Conservation (phyloP, 2,888 invertebrate species). For the Nephrotoma flavescens region DNA sequence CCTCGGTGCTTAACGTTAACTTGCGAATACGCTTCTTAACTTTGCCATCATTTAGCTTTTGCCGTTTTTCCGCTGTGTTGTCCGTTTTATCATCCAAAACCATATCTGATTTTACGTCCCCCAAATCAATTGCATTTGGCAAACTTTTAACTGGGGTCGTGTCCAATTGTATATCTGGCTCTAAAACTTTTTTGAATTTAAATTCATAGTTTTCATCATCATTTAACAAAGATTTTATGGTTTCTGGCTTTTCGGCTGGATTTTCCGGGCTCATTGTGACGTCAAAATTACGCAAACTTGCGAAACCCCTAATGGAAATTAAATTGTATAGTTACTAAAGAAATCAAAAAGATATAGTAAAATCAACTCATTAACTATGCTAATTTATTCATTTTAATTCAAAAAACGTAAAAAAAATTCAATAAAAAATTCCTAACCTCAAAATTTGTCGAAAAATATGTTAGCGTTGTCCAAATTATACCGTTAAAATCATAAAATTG, state of each 20-base stretch:
- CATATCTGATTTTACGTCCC: not conserved
- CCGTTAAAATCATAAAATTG: not conserved
- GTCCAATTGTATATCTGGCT: not conserved
- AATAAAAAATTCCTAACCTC: not conserved
- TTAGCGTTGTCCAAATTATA: not conserved
- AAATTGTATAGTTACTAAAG: not conserved
- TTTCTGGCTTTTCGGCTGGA: not conserved
- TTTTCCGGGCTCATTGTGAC: not conserved
- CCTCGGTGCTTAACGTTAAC: not conserved
- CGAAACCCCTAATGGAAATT: not conserved
- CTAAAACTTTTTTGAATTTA: not conserved
- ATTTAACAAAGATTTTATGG: not conserved
- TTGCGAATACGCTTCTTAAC: not conserved
- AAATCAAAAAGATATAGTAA: not conserved
- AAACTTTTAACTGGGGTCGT: not conserved
- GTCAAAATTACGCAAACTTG: not conserved
- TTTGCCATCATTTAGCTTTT: not conserved
- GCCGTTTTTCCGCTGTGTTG: not conserved
- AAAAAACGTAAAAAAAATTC: not conserved
- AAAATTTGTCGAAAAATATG: not conserved
- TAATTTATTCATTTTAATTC: not conserved
- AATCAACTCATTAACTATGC: not conserved
- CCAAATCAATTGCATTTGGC: not conserved
- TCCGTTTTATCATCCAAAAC: not conserved
- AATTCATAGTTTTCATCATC: conserved; percentile 2